Evolutionary conservation across 2,797 vertebrate species (phyloP).

Genomic region (Cirrhinus molitorella): DNA sequence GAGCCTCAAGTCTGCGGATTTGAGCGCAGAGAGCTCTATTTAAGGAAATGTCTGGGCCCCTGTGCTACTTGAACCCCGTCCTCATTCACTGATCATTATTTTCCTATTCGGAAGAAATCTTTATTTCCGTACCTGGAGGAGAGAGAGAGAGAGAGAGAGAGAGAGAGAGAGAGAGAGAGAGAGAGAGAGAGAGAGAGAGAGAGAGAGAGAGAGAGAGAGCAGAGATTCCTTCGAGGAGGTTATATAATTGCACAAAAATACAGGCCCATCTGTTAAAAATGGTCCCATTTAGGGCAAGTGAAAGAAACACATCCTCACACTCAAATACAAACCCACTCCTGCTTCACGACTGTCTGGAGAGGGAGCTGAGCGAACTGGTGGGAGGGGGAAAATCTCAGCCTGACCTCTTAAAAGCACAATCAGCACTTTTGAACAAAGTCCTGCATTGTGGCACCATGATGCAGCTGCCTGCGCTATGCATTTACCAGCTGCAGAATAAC

Average conservation of each 20-base stretch:
- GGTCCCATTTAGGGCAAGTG: conserved; percentile 30
- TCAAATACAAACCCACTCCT: conserved; percentile 24
- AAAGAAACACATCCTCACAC: conserved; percentile 10
- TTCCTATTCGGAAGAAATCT: conserved; percentile 71
- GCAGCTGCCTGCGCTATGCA: conserved; percentile 51
- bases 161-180: conserved; percentile 29
- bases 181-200: conserved; percentile 28
- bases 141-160: conserved; percentile 23
- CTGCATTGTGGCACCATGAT: conserved; percentile 42
- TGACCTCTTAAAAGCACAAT: conserved; percentile 45
- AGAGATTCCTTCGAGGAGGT: conserved; percentile 41
- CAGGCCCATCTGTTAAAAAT: not conserved
- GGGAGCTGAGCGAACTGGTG: conserved; percentile 28
- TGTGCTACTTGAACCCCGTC: conserved; percentile 53
- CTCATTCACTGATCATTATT: conserved; percentile 68
- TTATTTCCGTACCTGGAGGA: conserved; percentile 70
- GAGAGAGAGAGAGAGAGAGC: conserved; percentile 40
- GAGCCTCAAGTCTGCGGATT: conserved; percentile 71
- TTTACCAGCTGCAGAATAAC: conserved; percentile 48
- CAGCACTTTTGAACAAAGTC: conserved; percentile 56
- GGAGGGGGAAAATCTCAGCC: conserved; percentile 35
- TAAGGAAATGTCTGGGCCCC: conserved; percentile 78
- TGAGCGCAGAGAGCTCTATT: conserved; percentile 78
- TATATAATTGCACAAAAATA: conserved; percentile 26
- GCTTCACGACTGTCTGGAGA: conserved; percentile 34